These are phyloP conservation scores for Gadus macrocephalus DNA, from an alignment of 2,113 vertebrate species.

Conservation along the genomic window DNA sequence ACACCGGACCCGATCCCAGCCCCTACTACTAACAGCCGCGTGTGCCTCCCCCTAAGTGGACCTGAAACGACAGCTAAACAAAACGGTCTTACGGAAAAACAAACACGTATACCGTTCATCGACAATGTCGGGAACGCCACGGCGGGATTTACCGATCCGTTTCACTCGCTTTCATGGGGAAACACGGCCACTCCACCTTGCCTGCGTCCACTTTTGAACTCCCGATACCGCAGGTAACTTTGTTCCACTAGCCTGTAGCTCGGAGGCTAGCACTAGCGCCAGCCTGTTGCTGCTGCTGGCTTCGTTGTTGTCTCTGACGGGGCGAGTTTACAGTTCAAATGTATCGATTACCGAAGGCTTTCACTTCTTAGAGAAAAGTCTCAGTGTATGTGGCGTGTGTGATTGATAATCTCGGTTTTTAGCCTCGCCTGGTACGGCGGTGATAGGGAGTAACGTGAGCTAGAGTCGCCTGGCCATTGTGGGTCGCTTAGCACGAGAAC, in stretches of 20 bases:
- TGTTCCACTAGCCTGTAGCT: slow-evolving; percentile 55
- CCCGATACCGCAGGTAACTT: slow-evolving; percentile 63
- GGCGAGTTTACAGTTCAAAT: not conserved
- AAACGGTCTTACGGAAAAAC: slow-evolving; percentile 23
- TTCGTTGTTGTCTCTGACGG: slow-evolving; percentile 12
- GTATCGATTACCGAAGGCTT: not conserved
- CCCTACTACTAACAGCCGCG: slow-evolving; percentile 48
- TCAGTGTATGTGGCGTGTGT: too few species aligned
- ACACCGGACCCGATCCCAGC: slow-evolving; percentile 47
- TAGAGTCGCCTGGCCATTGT: slow-evolving; percentile 15
- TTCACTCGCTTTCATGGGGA: slow-evolving; percentile 27
- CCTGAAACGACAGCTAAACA: slow-evolving; percentile 47
- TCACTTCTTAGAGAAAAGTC: too few species aligned
- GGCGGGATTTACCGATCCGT: slow-evolving; percentile 8
- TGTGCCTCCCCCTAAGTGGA: slow-evolving; percentile 50
- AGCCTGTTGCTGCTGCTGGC: slow-evolving; percentile 24
- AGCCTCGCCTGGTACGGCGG: too few species aligned
- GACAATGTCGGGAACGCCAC: not conserved
- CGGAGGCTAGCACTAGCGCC: slow-evolving; percentile 6
- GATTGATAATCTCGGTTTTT: too few species aligned
- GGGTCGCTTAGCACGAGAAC: slow-evolving; percentile 32
- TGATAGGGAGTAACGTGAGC: too few species aligned
- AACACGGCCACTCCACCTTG: slow-evolving; percentile 8
- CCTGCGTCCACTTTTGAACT: slow-evolving; percentile 27
- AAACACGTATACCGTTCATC: slow-evolving; percentile 24